Evolutionary conservation across 2,797 vertebrate genomes (phyloP), one percentile per base, ranked within the genome.

Genomic region (Momotus momota): DNA sequence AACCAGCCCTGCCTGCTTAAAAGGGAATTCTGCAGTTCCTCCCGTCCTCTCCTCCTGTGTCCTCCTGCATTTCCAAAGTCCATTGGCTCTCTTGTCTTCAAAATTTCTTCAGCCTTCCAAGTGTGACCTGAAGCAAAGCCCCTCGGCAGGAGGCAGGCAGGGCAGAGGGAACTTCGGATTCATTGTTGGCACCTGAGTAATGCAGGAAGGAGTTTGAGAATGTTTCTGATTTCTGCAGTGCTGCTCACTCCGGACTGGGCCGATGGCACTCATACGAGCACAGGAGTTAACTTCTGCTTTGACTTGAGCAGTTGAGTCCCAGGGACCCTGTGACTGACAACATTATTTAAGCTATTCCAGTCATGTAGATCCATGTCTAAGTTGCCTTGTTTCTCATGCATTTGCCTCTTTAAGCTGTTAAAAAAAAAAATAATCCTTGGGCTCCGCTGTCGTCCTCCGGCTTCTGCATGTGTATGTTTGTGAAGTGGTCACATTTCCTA

Each of bases 41-140:
- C 19, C 45, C 27, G 9, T 25, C 18, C 14, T 90, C 14, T 79
- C 45, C 23, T 79, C 20, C 48, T 7, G 20, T 73, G 60, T 67
- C 74, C 29, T 89, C 29, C 60, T 60, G 64, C 12, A 22, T 78
- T 80, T 60, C 31, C 60, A 46, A 41, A 31, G 8, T 29, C 10
- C 43, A 51, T 1, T 14, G 23, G 2, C 25, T 82, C 17, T 75
- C 35, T 22, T 3, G 0, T 73, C 35, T 33, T 48, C 23, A 0
- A 14, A 12, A 0, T 27, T 10, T 49, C 38, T 38, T 66, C 16
- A 46, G 1, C 57, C 6, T 67, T 33, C 45, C 78, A 62, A 15
- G 29, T 35, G 20, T 52, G 40, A 81, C 19, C 22, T 35, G 16
- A 74, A 75, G 41, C 23, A 29, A 20, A 88, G 70, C 33, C 14